A percentile compares a stretch with the other conserved stretches of the same genome.
phyloP scores from a whole-genome alignment of 2,888 invertebrate species.

The Nomada flava region DNA sequence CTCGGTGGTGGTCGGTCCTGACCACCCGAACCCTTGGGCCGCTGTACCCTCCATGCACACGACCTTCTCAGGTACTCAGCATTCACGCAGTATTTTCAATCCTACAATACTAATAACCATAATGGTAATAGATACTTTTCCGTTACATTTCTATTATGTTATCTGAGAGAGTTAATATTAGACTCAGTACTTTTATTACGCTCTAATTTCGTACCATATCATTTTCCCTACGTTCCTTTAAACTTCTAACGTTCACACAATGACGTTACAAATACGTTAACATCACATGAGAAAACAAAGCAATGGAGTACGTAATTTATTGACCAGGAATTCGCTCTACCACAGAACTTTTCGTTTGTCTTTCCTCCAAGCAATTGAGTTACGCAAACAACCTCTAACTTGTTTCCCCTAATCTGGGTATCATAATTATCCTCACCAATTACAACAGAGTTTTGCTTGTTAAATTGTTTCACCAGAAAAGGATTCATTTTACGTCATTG shows the following conservation, averaged over 20 bases:
- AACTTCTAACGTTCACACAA: not conserved
- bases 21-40: no score
- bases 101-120: not conserved
- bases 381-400: not conserved
- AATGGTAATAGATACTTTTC: no score
- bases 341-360: conserved; percentile 10
- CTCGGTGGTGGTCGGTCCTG: no score
- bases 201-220: no score
- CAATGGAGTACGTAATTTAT: conserved; percentile 1
- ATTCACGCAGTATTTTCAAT: no score
- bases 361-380: conserved; percentile 14
- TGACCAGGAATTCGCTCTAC: not conserved
- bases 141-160: not conserved
- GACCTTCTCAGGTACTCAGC: no score
- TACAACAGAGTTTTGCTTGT: not conserved
- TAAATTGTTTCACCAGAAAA: not conserved
- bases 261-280: not conserved
- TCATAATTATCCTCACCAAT: not conserved
- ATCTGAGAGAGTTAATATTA: not conserved
- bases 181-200: no score
- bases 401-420: not conserved
- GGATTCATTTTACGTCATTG: not conserved
- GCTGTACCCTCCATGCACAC: no score
- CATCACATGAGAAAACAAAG: not conserved
- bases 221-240: not conserved